Evolutionary conservation across 2,888 invertebrate species (phyloP).

Genomic region (Drosophila niveifrons): DNA sequence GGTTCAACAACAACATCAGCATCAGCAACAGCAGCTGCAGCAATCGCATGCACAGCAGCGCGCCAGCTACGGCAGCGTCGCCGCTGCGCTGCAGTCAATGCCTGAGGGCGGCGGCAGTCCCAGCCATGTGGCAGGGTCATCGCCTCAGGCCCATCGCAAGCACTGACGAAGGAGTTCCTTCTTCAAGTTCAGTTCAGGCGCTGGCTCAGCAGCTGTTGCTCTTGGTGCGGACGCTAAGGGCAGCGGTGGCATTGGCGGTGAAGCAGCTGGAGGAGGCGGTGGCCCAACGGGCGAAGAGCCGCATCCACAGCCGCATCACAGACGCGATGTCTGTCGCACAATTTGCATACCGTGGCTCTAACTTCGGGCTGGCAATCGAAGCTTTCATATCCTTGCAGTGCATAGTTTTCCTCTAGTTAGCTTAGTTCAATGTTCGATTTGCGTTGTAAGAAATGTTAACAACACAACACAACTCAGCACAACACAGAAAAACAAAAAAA

Average conservation of each 20-base stretch:
- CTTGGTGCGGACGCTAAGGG: conserved; percentile 26
- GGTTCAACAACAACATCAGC: conserved; percentile 20
- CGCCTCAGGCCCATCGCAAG: conserved; percentile 79
- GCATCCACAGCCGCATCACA: conserved; percentile 65
- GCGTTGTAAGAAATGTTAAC: background rate
- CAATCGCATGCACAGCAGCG: conserved; percentile 64
- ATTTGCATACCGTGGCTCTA: conserved; percentile 85
- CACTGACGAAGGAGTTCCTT: conserved; percentile 86
- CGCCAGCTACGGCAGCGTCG: conserved; percentile 76
- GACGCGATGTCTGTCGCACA: conserved; percentile 82
- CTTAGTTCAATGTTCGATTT: background rate
- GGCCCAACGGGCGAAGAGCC: conserved; percentile 77
- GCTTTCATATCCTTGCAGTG: conserved; percentile 20
- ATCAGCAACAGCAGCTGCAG: conserved; percentile 24
- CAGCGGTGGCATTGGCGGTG: conserved; percentile 36
- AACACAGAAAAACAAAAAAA: background rate
- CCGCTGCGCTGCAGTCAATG: conserved; percentile 69
- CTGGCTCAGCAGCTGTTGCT: conserved; percentile 43
- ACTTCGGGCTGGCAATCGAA: conserved; percentile 27
- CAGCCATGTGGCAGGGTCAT: conserved; percentile 59
- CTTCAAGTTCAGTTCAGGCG: conserved; percentile 74
- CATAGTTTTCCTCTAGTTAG: background rate
- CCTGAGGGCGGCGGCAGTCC: conserved; percentile 55
- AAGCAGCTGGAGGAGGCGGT: conserved; percentile 59
- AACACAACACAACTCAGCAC: background rate